Evolutionary conservation across 2,113 vertebrate species (phyloP).

Genomic region (Phalacrocorax carbo): DNA sequence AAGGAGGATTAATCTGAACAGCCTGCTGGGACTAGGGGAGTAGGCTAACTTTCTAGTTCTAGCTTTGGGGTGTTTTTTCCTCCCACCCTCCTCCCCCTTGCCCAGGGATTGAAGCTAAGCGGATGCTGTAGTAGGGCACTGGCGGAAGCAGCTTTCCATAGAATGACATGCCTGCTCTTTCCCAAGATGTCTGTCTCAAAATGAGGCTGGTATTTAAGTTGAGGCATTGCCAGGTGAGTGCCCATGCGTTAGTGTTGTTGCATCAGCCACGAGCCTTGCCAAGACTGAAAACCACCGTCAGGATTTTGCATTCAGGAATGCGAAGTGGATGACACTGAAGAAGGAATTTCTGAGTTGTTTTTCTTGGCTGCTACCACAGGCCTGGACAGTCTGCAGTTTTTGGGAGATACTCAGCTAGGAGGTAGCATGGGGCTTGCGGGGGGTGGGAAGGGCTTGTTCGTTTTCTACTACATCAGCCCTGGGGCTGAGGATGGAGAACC

Average conservation of each 20-base stretch:
- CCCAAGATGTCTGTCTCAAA: not conserved
- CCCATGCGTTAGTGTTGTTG: not conserved
- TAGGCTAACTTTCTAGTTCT: not conserved
- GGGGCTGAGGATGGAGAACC: not conserved
- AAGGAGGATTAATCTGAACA: not conserved
- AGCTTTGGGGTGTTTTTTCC: not conserved
- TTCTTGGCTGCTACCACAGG: conserved; percentile 24
- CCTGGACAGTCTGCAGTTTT: conserved; percentile 8
- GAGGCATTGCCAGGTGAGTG: conserved; percentile 31
- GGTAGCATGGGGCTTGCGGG: not conserved
- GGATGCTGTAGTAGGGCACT: not conserved
- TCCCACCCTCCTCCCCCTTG: too few species aligned
- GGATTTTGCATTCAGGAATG: conserved; percentile 50
- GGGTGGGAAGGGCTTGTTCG: not conserved
- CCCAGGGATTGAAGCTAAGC: not conserved
- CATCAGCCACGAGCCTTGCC: conserved; percentile 19
- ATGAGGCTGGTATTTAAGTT: not conserved
- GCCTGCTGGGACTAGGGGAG: not conserved
- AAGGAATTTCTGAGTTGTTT: conserved; percentile 45
- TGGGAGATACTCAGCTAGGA: conserved; percentile 15
- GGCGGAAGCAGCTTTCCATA: not conserved
- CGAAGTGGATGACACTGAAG: conserved; percentile 31
- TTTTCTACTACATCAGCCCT: not conserved
- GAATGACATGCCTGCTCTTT: not conserved
- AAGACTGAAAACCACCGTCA: conserved; percentile 44